Conservation (phyloP, 2,113 vertebrate genomes). For the Tachycineta bicolor region DNA sequence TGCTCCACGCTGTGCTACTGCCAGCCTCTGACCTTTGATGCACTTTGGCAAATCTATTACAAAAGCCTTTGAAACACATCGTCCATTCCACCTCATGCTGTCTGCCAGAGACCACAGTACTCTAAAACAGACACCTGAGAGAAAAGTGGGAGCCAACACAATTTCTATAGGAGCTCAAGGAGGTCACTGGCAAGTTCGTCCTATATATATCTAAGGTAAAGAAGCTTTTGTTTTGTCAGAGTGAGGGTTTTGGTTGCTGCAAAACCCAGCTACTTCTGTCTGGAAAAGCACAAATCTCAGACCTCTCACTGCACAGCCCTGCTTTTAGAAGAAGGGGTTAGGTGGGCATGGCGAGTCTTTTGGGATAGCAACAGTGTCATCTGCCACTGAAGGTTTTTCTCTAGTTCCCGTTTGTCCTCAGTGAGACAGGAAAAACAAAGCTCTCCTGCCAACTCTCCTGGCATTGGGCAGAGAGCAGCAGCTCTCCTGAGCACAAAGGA, state of each 20-base stretch:
- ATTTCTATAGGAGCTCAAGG: background rate
- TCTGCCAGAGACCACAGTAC: background rate
- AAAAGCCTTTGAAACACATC: background rate
- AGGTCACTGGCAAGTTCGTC: background rate
- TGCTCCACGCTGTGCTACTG: accelerated
- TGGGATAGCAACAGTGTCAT: background rate
- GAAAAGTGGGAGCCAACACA: accelerated
- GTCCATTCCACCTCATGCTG: accelerated
- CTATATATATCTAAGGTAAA: background rate
- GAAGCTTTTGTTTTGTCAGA: background rate
- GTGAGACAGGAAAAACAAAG: background rate
- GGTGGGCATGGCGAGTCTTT: background rate
- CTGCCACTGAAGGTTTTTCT: background rate
- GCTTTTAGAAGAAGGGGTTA: background rate
- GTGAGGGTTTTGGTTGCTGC: background rate
- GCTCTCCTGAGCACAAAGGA: background rate
- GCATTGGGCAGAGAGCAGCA: background rate
- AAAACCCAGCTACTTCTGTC: background rate
- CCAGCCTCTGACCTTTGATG: background rate
- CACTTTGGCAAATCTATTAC: background rate
- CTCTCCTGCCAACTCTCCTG: background rate
- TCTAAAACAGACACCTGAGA: background rate
- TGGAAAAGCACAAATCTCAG: background rate
- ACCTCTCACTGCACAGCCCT: background rate
- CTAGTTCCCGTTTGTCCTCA: background rate